phyloP scores from a whole-genome alignment of 2,888 invertebrate species.

The Polyommatus iphigenia region DNA sequence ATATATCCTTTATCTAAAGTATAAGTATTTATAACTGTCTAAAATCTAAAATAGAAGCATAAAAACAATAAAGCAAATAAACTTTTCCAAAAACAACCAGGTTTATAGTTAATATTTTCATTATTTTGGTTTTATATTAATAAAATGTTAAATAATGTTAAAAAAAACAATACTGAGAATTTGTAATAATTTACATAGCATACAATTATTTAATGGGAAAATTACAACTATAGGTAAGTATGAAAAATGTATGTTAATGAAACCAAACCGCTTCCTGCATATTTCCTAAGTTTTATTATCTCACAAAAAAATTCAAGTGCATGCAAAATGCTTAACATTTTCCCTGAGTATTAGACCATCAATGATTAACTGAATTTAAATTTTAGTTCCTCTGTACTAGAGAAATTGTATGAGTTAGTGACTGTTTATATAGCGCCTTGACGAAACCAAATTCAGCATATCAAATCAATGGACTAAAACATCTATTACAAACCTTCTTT shows the following conservation, averaged over 20 bases:
- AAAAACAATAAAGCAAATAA: background rate
- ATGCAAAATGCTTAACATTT: background rate
- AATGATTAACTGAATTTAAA: background rate
- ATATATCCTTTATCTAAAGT: no score
- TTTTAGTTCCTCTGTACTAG: background rate
- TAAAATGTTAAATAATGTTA: background rate
- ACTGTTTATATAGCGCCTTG: background rate
- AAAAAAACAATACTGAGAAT: background rate
- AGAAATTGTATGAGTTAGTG: background rate
- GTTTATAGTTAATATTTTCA: background rate
- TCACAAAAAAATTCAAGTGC: background rate
- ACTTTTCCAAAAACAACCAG: background rate
- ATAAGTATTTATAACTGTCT: background rate
- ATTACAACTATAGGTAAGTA: background rate
- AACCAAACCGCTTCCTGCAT: background rate
- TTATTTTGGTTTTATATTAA: background rate
- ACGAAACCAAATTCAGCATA: background rate
- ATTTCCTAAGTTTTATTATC: background rate
- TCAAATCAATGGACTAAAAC: constrained; percentile 17
- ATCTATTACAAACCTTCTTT: constrained; percentile 88
- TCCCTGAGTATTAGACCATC: background rate
- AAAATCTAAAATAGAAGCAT: background rate
- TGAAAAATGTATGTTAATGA: background rate
- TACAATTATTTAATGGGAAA: background rate
- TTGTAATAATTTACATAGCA: background rate